These are phyloP conservation scores for Danaus chrysippus DNA, from an alignment of 2,888 invertebrate genomes.

Conservation along the genomic window DNA sequence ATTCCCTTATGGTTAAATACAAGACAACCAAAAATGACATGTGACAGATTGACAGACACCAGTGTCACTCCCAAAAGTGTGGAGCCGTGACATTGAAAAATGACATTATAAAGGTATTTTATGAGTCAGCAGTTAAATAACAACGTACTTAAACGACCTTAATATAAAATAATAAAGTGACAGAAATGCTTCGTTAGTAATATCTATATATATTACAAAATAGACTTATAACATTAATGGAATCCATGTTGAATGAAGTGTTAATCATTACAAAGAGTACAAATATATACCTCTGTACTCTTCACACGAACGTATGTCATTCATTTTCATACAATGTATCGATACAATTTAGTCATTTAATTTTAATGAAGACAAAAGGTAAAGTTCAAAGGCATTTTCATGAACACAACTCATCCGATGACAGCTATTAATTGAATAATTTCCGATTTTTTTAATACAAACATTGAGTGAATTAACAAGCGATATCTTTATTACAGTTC, in stretches of 20 bases:
- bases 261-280: no score
- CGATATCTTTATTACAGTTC: conserved; percentile 15
- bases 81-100: conserved; percentile 4
- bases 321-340: background rate
- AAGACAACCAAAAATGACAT: conserved; percentile 19
- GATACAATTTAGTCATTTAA: background rate
- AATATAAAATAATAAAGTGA: no score
- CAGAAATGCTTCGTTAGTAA: no score
- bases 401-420: conserved; percentile 18
- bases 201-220: no score
- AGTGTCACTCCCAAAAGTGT: conserved; percentile 5
- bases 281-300: background rate
- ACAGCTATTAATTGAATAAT: conserved; percentile 18
- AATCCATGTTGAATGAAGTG: no score
- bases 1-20: background rate
- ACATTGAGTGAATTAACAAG: conserved; percentile 28
- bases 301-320: background rate
- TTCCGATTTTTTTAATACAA: conserved; percentile 12
- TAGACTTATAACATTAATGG: no score
- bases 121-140: no score
- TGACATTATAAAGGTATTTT: background rate
- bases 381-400: conserved; percentile 25
- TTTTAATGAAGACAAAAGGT: conserved; percentile 12
- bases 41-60: conserved; percentile 17
- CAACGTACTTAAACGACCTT: no score